Evolutionary conservation across 2,797 vertebrate species (phyloP).

Genomic region (Vultur gryphus): DNA sequence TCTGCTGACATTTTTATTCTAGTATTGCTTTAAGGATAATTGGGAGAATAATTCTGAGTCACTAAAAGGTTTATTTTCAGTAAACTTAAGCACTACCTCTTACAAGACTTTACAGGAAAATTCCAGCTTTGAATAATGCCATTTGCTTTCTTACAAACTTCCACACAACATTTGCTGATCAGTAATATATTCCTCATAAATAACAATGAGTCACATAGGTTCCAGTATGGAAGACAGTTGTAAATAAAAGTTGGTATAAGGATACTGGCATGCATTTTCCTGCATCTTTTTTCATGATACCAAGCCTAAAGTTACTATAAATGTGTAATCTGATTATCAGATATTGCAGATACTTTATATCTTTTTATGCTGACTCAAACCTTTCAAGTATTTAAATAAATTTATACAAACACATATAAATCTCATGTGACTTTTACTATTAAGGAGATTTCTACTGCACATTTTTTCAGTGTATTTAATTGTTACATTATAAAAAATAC

Average conservation of each 20-base stretch:
- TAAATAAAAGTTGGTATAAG: neutral
- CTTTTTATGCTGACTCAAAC: neutral
- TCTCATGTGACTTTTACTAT: neutral
- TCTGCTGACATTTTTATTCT: neutral
- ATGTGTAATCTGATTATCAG: neutral
- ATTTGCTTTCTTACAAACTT: neutral
- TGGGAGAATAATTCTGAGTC: neutral
- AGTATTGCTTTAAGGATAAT: neutral
- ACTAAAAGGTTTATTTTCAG: neutral
- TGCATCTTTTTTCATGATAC: neutral
- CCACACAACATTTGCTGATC: neutral
- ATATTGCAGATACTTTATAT: neutral
- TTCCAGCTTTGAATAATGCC: neutral
- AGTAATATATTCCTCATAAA: neutral
- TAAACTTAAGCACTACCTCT: neutral
- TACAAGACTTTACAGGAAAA: neutral
- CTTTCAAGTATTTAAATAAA: slow-evolving; percentile 6
- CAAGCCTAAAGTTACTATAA: neutral
- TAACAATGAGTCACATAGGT: neutral
- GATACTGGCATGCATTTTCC: neutral
- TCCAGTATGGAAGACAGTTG: neutral
- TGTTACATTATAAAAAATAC: neutral
- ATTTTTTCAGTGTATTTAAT: slow-evolving; percentile 54
- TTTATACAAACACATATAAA: slow-evolving; percentile 2
- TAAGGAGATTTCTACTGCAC: neutral